phyloP scores from a whole-genome alignment of 2,888 invertebrate genomes.

The Lycaena phlaeas region DNA sequence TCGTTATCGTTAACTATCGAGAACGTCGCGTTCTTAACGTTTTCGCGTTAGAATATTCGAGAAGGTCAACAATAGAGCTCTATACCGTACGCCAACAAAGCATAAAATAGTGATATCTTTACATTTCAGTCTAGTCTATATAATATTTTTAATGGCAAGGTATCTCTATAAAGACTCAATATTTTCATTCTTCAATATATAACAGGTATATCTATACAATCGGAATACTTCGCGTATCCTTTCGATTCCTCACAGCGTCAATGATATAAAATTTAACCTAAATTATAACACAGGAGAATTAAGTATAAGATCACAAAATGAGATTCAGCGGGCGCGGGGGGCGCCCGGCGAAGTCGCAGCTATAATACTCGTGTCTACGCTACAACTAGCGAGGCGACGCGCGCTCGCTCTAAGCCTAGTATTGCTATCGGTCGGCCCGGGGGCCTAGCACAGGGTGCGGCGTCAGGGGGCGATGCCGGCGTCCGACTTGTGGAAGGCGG shows the following conservation, averaged over 20 bases:
- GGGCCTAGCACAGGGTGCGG: slow-evolving; percentile 77
- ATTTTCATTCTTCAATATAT: slow-evolving; percentile 66
- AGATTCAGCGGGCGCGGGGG: slow-evolving; percentile 65
- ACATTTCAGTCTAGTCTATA: slow-evolving; percentile 73
- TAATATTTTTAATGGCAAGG: slow-evolving; percentile 70
- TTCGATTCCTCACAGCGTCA: slow-evolving; percentile 68
- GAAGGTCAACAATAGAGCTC: slow-evolving; percentile 57
- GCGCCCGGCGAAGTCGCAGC: slow-evolving; percentile 67
- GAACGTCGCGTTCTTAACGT: slow-evolving; percentile 39
- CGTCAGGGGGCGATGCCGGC: slow-evolving; percentile 85
- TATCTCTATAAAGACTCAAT: slow-evolving; percentile 72
- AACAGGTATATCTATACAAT: slow-evolving; percentile 68
- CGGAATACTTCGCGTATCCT: slow-evolving; percentile 58
- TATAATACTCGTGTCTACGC: slow-evolving; percentile 66
- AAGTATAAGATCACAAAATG: slow-evolving; percentile 74
- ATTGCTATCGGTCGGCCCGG: slow-evolving; percentile 55
- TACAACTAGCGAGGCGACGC: slow-evolving; percentile 61
- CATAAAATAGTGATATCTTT: slow-evolving; percentile 73
- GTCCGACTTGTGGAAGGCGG: slow-evolving; percentile 85
- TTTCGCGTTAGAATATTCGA: slow-evolving; percentile 45
- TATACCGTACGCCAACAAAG: slow-evolving; percentile 68
- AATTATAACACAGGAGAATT: slow-evolving; percentile 74
- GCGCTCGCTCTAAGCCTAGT: slow-evolving; percentile 69
- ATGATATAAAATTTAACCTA: slow-evolving; percentile 74
- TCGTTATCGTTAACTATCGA: slow-evolving; percentile 40